These are phyloP conservation scores for Temnopleurus reevesii DNA, from an alignment of 53 echinoderm and acorn worm species.

Conservation along the genomic window DNA sequence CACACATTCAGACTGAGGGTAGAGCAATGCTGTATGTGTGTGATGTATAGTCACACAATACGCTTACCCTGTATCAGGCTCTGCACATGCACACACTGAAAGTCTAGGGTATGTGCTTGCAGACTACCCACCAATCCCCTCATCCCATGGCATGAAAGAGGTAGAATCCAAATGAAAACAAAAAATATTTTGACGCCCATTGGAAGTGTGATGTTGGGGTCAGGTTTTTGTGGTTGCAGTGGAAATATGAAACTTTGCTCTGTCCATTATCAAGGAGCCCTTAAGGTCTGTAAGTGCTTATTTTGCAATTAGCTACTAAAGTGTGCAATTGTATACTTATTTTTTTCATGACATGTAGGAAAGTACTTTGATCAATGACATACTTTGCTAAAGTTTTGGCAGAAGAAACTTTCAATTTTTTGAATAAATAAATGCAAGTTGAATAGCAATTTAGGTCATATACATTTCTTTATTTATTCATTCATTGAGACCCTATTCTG, in stretches of 20 bases:
- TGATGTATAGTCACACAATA: too few species aligned
- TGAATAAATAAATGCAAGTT: too few species aligned
- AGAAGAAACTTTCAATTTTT: neutral
- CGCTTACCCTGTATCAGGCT: too few species aligned
- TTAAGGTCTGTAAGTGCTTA: neutral
- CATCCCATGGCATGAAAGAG: neutral
- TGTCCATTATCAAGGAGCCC: slow-evolving; percentile 4
- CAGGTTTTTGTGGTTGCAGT: neutral
- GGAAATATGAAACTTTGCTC: slow-evolving; percentile 19
- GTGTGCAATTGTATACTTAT: neutral
- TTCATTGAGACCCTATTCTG: too few species aligned
- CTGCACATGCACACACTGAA: too few species aligned
- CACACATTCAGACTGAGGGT: too few species aligned
- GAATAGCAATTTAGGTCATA: too few species aligned
- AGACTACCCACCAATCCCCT: too few species aligned
- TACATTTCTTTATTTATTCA: too few species aligned
- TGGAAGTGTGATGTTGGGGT: neutral
- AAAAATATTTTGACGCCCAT: slow-evolving; percentile 20
- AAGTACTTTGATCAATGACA: neutral
- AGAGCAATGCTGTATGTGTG: too few species aligned
- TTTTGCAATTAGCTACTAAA: neutral
- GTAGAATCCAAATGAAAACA: neutral
- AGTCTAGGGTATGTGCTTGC: too few species aligned
- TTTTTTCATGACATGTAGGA: neutral
- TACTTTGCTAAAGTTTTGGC: neutral